Evolutionary conservation across 2,797 vertebrate genomes (phyloP).

Genomic region (Coreius guichenoti): DNA sequence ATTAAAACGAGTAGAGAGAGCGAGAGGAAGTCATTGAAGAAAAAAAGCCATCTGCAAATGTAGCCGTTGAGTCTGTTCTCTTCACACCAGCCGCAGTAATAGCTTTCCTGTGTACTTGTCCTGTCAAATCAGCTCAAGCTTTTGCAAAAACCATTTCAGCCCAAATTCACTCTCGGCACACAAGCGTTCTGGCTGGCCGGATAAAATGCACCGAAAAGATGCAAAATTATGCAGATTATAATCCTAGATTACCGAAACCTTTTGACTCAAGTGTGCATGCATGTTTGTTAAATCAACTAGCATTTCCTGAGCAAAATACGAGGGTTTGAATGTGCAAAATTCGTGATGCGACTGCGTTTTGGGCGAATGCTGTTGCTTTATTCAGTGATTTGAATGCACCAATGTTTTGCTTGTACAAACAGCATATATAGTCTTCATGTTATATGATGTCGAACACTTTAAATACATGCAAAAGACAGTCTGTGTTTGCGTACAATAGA

Average conservation of each 20-base stretch:
- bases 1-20: slow-evolving; percentile 56
- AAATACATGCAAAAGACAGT: slow-evolving; percentile 18
- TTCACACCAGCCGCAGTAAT: slow-evolving; percentile 70
- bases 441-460: slow-evolving; percentile 5
- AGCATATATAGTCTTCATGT: background rate
- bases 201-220: background rate
- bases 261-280: background rate
- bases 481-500: slow-evolving; percentile 22
- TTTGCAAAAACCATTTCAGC: slow-evolving; percentile 70
- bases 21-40: slow-evolving; percentile 58
- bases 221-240: slow-evolving; percentile 22
- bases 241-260: background rate
- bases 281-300: background rate
- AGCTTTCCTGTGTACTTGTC: slow-evolving; percentile 77
- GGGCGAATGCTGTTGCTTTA: background rate
- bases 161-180: slow-evolving; percentile 40
- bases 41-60: slow-evolving; percentile 69
- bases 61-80: slow-evolving; percentile 65
- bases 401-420: background rate
- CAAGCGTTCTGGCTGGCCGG: background rate
- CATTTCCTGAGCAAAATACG: background rate
- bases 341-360: background rate
- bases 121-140: slow-evolving; percentile 77
- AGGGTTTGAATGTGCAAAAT: background rate
- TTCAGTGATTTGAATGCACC: background rate